A percentile compares a stretch with the other conserved stretches of the same genome.
phyloP scores from a whole-genome alignment of 2,888 invertebrate species.

The Eueremaeus valkanovi region DNA sequence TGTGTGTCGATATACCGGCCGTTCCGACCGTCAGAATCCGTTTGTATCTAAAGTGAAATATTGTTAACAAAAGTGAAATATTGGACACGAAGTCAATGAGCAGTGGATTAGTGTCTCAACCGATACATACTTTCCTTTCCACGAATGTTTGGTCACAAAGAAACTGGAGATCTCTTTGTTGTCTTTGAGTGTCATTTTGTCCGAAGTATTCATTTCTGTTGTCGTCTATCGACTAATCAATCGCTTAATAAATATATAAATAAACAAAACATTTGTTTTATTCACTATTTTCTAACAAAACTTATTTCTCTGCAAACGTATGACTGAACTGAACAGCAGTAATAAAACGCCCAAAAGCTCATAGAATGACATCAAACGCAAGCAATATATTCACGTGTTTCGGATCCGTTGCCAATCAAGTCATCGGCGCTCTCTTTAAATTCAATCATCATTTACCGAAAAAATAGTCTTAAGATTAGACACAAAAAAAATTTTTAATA shows the following conservation, averaged over 20 bases:
- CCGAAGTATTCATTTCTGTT: not conserved
- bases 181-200: conserved; percentile 27
- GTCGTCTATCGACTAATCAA: not conserved
- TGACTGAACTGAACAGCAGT: conserved; percentile 7
- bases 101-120: not conserved
- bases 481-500: too few species aligned
- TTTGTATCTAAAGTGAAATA: conserved; percentile 68
- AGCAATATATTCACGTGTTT: conserved; percentile 2
- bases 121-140: conserved; percentile 83
- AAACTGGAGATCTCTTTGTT: conserved; percentile 71
- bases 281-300: too few species aligned
- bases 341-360: not conserved
- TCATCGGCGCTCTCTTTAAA: not conserved
- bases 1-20: conserved; percentile 92
- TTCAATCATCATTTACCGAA: not conserved
- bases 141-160: conserved; percentile 92
- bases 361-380: not conserved
- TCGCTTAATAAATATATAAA: too few species aligned
- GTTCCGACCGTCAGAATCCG: conserved; percentile 94
- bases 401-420: not conserved
- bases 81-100: conserved; percentile 23
- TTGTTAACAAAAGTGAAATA: not conserved
- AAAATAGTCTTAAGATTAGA: too few species aligned
- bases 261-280: conserved; percentile 2
- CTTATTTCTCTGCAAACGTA: not conserved